These are phyloP conservation scores for Formica selysi DNA, from an alignment of 1,140 invertebrate genomes.

Conservation along the genomic window DNA sequence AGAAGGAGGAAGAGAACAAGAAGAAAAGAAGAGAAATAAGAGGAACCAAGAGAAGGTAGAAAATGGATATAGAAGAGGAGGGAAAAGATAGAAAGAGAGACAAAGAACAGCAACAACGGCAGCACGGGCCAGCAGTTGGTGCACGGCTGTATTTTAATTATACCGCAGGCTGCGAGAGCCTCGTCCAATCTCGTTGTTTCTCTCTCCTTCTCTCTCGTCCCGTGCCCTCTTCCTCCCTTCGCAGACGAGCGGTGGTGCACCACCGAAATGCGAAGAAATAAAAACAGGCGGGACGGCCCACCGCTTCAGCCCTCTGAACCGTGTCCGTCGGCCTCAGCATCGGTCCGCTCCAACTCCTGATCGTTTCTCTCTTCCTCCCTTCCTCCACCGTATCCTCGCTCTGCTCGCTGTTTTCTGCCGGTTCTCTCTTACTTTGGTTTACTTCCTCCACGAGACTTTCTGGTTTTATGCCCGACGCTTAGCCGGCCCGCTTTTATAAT, in stretches of 20 bases:
- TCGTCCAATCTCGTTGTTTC: conserved; percentile 77
- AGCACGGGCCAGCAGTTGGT: conserved; percentile 79
- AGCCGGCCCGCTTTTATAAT: conserved; percentile 37
- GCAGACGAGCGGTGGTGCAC: conserved; percentile 72
- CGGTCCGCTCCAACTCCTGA: conserved; percentile 75
- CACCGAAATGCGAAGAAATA: conserved; percentile 81
- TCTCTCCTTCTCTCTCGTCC: conserved; percentile 54
- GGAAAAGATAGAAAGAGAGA: conserved; percentile 14
- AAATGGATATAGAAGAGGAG: conserved; percentile 62
- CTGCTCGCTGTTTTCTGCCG: conserved; percentile 5
- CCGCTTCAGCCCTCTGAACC: conserved; percentile 80
- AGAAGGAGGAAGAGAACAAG: conserved; percentile 59
- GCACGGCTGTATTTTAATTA: conserved; percentile 86
- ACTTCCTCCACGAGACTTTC: conserved; percentile 37
- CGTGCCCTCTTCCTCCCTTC: conserved; percentile 59
- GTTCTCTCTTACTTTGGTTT: conserved; percentile 21
- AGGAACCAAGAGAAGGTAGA: conserved; percentile 42
- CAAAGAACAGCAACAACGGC: conserved; percentile 67
- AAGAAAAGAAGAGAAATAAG: conserved; percentile 25
- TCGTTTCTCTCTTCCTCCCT: conserved; percentile 69
- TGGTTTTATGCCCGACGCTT: conserved; percentile 35
- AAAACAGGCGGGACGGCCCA: conserved; percentile 79
- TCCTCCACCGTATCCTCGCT: conserved; percentile 41
- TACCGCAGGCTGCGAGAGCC: conserved; percentile 79
- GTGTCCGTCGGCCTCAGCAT: conserved; percentile 74